A percentile compares a stretch with the other conserved stretches of the same genome.
These are phyloP conservation scores for Trissoscelio sp. DNA, from an alignment of 2,888 invertebrate species.

Conservation along the genomic window DNA sequence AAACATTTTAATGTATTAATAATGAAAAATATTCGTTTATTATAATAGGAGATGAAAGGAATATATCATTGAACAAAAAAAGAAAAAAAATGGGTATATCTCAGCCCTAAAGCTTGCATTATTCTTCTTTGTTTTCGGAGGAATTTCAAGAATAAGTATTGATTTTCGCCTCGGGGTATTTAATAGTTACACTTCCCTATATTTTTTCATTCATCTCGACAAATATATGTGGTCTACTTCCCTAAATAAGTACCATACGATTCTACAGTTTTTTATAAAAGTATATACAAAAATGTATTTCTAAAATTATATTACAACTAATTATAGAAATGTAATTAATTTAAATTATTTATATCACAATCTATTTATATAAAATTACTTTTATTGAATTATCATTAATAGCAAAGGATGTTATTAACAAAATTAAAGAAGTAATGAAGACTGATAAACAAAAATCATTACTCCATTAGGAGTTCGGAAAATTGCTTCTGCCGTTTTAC, in stretches of 20 bases:
- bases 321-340: no score
- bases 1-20: no score
- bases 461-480: neutral
- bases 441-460: no score
- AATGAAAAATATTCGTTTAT: neutral
- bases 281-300: no score
- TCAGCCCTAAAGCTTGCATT: slow-evolving; percentile 25
- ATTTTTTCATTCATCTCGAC: slow-evolving; percentile 44
- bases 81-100: slow-evolving; percentile 5
- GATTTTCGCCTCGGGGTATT: slow-evolving; percentile 46
- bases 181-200: slow-evolving; percentile 36
- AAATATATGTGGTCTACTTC: slow-evolving; percentile 34
- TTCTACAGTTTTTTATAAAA: neutral
- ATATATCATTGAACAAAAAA: neutral
- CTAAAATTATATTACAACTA: no score
- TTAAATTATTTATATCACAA: no score
- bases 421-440: no score
- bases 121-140: slow-evolving; percentile 37
- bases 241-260: slow-evolving; percentile 1
- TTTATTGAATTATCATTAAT: no score
- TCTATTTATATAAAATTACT: no score
- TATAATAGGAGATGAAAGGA: neutral
- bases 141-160: slow-evolving; percentile 45
- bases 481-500: neutral
- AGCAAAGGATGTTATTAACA: no score